Percentiles rank a stretch among this genome's conserved stretches.
These are phyloP conservation scores for Notechis scutatus DNA, from an alignment of 2,113 vertebrate genomes.

Conservation along the genomic window DNA sequence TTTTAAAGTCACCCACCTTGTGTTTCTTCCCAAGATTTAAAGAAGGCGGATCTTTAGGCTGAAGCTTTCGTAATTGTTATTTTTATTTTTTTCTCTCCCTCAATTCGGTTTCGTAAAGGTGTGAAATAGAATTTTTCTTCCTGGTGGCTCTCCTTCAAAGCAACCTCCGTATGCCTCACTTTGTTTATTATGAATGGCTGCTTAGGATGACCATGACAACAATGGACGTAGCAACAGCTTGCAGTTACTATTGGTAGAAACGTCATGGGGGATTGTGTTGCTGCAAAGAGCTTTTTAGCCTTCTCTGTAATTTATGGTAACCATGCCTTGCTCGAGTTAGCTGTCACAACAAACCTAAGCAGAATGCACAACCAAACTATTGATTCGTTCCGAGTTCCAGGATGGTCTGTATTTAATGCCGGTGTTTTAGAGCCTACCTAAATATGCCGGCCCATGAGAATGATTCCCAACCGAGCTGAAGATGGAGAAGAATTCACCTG, in stretches of 20 bases:
- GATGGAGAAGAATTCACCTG: background rate
- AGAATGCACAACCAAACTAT: background rate
- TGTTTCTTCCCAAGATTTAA: background rate
- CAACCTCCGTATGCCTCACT: background rate
- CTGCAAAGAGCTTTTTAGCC: background rate
- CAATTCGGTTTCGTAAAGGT: background rate
- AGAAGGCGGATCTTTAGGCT: background rate
- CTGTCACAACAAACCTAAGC: background rate
- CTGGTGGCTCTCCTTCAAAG: background rate
- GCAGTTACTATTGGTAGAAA: constrained; percentile 14
- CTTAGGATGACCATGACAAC: constrained; percentile 19
- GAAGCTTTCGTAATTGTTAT: background rate
- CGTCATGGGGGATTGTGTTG: background rate
- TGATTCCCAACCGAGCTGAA: background rate
- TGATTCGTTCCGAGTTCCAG: background rate
- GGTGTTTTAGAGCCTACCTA: background rate
- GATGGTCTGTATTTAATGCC: background rate
- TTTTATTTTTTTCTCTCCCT: background rate
- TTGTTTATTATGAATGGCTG: constrained; percentile 10
- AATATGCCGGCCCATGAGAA: too few species aligned
- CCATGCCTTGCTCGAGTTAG: background rate
- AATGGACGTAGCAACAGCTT: background rate
- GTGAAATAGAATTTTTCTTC: background rate
- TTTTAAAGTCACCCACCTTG: constrained; percentile 3
- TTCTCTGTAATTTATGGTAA: background rate